Base-by-base conservation (phyloP, 35 echinoderm and acorn worm species). In the Lytechinus variegatus region DNA sequence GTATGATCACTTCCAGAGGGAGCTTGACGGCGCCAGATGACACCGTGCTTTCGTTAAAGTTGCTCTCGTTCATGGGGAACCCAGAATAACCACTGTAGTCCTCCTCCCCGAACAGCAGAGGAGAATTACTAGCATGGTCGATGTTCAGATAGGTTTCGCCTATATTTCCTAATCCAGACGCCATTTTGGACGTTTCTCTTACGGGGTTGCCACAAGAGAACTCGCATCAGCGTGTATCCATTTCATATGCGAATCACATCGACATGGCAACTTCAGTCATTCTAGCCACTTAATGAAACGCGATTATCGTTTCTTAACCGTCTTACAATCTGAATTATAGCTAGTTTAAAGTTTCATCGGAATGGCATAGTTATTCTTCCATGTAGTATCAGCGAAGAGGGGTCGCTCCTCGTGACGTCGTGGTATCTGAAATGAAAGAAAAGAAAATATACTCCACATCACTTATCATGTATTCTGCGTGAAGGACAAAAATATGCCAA, bases 1-100 rank as follows among this genome's bases (percentile, higher is more conserved):
- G 98, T 60, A 99, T 89, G 57, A 89, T 87, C 52, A 95, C 86
- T 52, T 87, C n/a, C 10, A 96, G 87, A 55, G 96, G 87, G 58
- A 55, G 94, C 52, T 53, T 57, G 2, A 57, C 27, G 27, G 16
- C 14, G n/a, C 92, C 57, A 16, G 92, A 54, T n/a, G 92, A 55
- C 28, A 57, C 54, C 10, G 92, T 55, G 92, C 92, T 93, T 27
- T 55, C 92, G 54, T 93, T 93, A 54, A 93, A 93, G 55, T 24
- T 57, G 54, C 29, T 93, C 27, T 93, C 92, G 27, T 93, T 93
- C 14, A 93, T 57, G 54, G 53, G 27, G 55, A 14, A 93, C 9
- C 92, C 92, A 19, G 92, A 54, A 93, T 55, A 93, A 10, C 92
- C 92, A 57, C 92, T 93, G 92, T 55, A 93, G n/a, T 93, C 92